A percentile compares a stretch with the other conserved stretches of the same genome.
These are phyloP conservation scores for Andrena bucephala DNA, from an alignment of 2,888 invertebrate species.

Conservation along the genomic window DNA sequence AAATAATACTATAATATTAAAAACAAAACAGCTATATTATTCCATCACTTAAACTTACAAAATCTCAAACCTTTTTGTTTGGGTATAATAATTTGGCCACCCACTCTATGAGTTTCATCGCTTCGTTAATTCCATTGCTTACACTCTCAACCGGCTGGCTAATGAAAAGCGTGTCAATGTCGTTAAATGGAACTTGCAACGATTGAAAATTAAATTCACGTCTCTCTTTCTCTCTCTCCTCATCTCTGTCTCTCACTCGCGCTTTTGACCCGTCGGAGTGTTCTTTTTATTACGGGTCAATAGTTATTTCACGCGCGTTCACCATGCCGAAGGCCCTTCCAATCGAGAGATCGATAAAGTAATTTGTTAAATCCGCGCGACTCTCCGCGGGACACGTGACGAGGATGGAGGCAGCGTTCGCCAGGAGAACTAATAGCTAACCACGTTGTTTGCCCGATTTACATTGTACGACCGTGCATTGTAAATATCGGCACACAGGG, in stretches of 20 bases:
- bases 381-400: not conserved
- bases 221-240: too few species aligned
- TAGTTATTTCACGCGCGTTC: not conserved
- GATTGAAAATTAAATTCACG: not conserved
- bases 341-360: not conserved
- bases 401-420: not conserved
- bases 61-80: too few species aligned
- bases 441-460: conserved; percentile 6
- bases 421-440: not conserved
- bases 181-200: not conserved
- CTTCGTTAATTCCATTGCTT: too few species aligned
- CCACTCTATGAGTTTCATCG: too few species aligned
- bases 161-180: too few species aligned
- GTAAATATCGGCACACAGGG: not conserved
- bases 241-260: too few species aligned
- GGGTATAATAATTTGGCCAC: too few species aligned
- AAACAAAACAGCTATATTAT: too few species aligned
- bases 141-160: too few species aligned
- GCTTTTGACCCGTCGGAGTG: too few species aligned
- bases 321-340: not conserved
- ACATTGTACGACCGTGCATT: not conserved
- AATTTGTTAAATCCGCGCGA: conserved; percentile 12
- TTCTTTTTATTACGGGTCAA: not conserved
- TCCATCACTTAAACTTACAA: too few species aligned
- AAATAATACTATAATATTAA: too few species aligned